phyloP scores from a whole-genome alignment of 1,140 invertebrate species.

The Drosophila subobscura region DNA sequence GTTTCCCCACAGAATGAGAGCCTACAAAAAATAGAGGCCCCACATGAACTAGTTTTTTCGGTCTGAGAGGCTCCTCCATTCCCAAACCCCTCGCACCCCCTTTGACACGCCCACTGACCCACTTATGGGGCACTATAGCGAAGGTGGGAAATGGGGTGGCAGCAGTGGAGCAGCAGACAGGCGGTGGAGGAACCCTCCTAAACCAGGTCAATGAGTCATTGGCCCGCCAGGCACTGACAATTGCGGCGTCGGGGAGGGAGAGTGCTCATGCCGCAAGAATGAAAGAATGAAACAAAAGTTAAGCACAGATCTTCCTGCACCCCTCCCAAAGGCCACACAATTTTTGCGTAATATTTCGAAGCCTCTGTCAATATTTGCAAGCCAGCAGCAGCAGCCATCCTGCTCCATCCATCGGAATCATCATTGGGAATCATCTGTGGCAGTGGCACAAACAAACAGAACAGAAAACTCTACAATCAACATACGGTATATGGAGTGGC shows the following conservation, averaged over 20 bases:
- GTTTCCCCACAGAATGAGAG: constrained; percentile 20
- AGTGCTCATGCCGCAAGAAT: constrained; percentile 1
- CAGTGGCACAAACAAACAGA: constrained; percentile 35
- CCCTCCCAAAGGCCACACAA: constrained; percentile 26
- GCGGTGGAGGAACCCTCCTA: constrained; percentile 21
- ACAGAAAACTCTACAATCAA: constrained; percentile 43
- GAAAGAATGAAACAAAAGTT: constrained; percentile 8
- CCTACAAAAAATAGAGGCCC: constrained; percentile 7
- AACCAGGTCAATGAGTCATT: constrained; percentile 78
- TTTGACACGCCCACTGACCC: constrained; percentile 61
- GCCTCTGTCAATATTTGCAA: constrained; percentile 80
- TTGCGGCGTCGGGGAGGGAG: not conserved
- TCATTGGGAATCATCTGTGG: constrained; percentile 19
- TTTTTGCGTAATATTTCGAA: constrained; percentile 78
- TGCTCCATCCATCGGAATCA: constrained; percentile 7
- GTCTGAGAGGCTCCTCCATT: constrained; percentile 19
- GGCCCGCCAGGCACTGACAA: constrained; percentile 45
- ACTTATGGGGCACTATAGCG: constrained; percentile 32
- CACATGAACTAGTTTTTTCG: constrained; percentile 67
- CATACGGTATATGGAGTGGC: constrained; percentile 8
- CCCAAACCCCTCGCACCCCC: not conserved
- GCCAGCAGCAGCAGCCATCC: constrained; percentile 41
- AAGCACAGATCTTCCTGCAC: constrained; percentile 22
- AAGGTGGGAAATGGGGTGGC: not conserved
- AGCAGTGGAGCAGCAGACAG: constrained; percentile 17